Percentiles rank a stretch among this genome's conserved stretches.
These are phyloP conservation scores for Channa striata DNA, from an alignment of 2,797 vertebrate genomes.

Conservation along the genomic window DNA sequence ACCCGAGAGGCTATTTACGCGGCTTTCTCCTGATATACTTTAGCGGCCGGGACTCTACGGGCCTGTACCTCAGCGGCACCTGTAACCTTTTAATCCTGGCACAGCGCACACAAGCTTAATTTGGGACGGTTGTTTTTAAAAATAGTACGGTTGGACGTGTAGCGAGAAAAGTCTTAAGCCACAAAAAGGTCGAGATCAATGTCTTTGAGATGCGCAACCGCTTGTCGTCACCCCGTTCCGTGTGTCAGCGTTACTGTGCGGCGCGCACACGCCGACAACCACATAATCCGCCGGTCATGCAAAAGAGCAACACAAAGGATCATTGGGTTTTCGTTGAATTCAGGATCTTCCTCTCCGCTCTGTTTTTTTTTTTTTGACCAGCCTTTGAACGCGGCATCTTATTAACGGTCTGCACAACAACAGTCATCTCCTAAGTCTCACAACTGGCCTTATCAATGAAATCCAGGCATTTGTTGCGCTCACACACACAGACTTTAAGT, in stretches of 20 bases:
- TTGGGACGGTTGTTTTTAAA: slow-evolving; percentile 54
- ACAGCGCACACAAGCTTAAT: slow-evolving; percentile 40
- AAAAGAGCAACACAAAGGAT: slow-evolving; percentile 14
- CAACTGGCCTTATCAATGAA: slow-evolving; percentile 62
- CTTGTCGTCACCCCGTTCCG: not conserved
- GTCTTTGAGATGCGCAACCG: not conserved
- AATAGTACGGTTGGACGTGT: slow-evolving; percentile 37
- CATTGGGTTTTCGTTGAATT: not conserved
- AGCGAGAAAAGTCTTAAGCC: slow-evolving; percentile 24
- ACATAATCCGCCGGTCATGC: not conserved
- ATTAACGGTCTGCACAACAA: slow-evolving; percentile 55
- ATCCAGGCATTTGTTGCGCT: slow-evolving; percentile 64
- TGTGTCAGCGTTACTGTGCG: not conserved
- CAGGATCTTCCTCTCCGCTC: slow-evolving; percentile 1
- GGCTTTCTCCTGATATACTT: slow-evolving; percentile 2
- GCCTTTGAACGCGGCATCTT: slow-evolving; percentile 23
- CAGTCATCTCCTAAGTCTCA: slow-evolving; percentile 11
- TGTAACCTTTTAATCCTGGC: slow-evolving; percentile 65
- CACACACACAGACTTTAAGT: slow-evolving; percentile 55
- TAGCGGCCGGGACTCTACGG: slow-evolving; percentile 19
- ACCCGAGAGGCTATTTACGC: slow-evolving; percentile 44
- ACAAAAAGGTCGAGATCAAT: slow-evolving; percentile 41
- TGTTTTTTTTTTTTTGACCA: too few species aligned
- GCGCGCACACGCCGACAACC: not conserved
- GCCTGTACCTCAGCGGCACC: slow-evolving; percentile 22